Conservation (phyloP, 1,140 invertebrate species). For the Aphis craccivora region DNA sequence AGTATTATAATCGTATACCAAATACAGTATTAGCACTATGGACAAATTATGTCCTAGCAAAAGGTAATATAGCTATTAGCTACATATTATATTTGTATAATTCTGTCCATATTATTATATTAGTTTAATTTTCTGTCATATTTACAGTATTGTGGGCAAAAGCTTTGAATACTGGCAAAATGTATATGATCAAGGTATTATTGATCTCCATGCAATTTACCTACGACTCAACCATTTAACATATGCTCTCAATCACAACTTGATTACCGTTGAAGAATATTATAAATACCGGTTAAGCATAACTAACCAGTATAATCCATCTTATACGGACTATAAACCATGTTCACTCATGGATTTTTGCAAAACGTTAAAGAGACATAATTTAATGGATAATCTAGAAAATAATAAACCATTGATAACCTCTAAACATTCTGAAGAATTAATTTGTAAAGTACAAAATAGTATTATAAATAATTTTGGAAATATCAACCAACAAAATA, state of each 20-base stretch:
- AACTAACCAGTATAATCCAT: not conserved
- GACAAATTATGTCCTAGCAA: not conserved
- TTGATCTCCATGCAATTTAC: not conserved
- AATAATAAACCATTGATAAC: not conserved
- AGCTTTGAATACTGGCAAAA: conserved; percentile 41
- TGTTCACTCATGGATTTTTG: conserved; percentile 20
- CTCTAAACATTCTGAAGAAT: not conserved
- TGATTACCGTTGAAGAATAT: conserved; percentile 43
- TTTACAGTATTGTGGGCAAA: conserved; percentile 45
- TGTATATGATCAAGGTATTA: not conserved
- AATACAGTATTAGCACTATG: not conserved
- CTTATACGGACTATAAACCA: not conserved
- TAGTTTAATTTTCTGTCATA: not conserved
- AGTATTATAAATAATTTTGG: not conserved
- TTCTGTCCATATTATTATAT: not conserved
- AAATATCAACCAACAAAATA: not conserved
- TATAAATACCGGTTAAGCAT: not conserved
- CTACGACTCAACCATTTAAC: conserved; percentile 19
- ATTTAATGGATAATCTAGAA: not conserved
- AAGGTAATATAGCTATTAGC: not conserved
- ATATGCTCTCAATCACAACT: conserved; percentile 31
- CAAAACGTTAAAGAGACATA: not conserved
- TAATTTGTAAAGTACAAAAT: not conserved
- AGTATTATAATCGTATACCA: not conserved
- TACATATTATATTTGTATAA: no score